Conservation (phyloP, 2,888 invertebrate genomes). For the Gortyna flavago region DNA sequence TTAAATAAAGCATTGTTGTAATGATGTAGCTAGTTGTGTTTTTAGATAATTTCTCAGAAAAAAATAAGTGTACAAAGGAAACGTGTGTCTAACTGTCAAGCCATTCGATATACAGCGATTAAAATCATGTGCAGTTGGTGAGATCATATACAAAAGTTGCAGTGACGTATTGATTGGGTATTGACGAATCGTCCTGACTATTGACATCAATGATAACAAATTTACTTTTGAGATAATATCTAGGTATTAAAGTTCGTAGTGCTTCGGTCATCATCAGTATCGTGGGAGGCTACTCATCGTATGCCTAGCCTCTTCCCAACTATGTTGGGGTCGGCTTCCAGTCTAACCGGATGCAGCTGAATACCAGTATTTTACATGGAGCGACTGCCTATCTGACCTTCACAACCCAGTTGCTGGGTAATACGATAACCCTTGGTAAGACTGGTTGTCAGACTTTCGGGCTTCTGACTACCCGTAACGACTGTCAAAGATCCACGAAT, state of each 20-base stretch:
- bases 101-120: slow-evolving; percentile 27
- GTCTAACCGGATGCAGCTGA: no score
- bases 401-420: no score
- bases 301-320: no score
- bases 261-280: no score
- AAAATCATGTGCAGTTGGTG: slow-evolving; percentile 33
- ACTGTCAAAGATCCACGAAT: no score
- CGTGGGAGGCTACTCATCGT: no score
- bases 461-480: no score
- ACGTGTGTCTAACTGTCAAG: slow-evolving; percentile 14
- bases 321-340: no score
- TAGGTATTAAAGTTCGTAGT: slow-evolving; percentile 11
- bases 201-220: slow-evolving; percentile 38
- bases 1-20: background rate
- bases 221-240: slow-evolving; percentile 27
- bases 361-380: no score
- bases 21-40: background rate
- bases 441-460: no score
- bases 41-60: slow-evolving; percentile 13
- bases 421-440: no score
- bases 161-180: background rate
- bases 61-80: slow-evolving; percentile 9
- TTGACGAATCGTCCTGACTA: slow-evolving; percentile 6
- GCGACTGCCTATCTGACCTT: no score
- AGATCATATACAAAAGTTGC: slow-evolving; percentile 44